Evolutionary conservation across 2,113 vertebrate genomes (phyloP).

Genomic region (Monopterus albus): DNA sequence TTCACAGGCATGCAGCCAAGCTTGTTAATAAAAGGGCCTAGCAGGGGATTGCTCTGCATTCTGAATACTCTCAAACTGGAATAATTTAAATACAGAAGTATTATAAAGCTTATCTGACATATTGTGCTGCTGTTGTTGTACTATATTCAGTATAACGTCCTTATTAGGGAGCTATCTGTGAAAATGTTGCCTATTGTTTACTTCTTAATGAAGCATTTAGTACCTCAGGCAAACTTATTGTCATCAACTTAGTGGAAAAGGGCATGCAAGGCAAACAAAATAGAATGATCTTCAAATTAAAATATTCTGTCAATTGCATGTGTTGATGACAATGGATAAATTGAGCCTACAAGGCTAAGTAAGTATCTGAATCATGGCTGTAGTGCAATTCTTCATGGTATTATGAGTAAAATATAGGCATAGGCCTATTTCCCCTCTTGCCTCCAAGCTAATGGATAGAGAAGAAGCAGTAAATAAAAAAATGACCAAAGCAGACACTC

Average conservation of each 20-base stretch:
- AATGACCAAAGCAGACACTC: slow-evolving; percentile 41
- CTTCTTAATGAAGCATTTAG: slow-evolving; percentile 4
- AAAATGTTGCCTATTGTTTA: neutral
- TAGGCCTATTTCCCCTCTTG: slow-evolving; percentile 9
- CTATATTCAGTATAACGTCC: slow-evolving; percentile 23
- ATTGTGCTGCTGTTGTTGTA: slow-evolving; percentile 30
- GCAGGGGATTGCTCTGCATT: slow-evolving; percentile 53
- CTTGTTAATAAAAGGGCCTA: slow-evolving; percentile 64
- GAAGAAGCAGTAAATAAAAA: slow-evolving; percentile 36
- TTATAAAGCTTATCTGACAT: slow-evolving; percentile 41
- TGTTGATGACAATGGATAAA: slow-evolving; percentile 34
- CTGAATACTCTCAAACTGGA: slow-evolving; percentile 52
- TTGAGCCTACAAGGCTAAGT: slow-evolving; percentile 16
- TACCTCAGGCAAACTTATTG: slow-evolving; percentile 5
- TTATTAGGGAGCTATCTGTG: neutral
- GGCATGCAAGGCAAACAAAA: slow-evolving; percentile 27
- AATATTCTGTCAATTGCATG: slow-evolving; percentile 19
- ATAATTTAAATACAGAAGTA: slow-evolving; percentile 60
- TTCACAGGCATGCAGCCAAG: slow-evolving; percentile 71
- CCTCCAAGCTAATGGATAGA: slow-evolving; percentile 50
- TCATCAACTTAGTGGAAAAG: slow-evolving; percentile 9
- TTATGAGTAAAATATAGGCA: slow-evolving; percentile 34
- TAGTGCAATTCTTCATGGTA: slow-evolving; percentile 16
- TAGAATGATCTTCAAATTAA: slow-evolving; percentile 23
- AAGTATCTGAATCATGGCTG: slow-evolving; percentile 55